Evolutionary conservation across 2,797 vertebrate genomes (phyloP), one percentile per base, ranked within the genome.

Genomic region (Molossus alvarezi): DNA sequence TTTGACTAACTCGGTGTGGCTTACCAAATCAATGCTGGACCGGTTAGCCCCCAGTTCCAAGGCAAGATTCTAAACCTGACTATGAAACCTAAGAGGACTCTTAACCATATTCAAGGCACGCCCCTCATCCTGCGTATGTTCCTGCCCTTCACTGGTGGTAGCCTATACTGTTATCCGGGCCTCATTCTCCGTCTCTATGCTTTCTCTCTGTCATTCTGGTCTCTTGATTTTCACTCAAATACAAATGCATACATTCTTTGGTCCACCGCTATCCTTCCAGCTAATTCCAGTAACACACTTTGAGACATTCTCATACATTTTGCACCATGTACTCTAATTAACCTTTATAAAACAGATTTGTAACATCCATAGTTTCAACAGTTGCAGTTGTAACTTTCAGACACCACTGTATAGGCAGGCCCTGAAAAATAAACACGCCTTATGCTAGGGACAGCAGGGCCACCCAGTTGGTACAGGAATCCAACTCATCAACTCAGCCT

Each of bases 11-110:
- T 37, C 11, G 5, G 3, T 23, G 21, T 12, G 37, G 21, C 3
- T 88, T 76, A 92, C 72, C 41, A 93, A 37, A 80, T 33, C 58
- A 83, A 14, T 71, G 69, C 21, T n/a, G 64, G n/a, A 76, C 25
- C 60, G 17, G 2, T 65, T 65, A 13, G 4, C 7, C 2, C 69
- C 75, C 15, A 81, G 20, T 57, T 55, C 51, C 27, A 0, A 18
- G 5, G 3, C 21, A 90, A 60, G n/a, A 60, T 4, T 20, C 37
- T 21, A 81, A 80, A 55, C 0, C 45, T 33, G 62, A 23, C 9
- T 5, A 23, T 29, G 1, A 81, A 88, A 51, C 6, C 58, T 65
- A 55, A 55, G 2, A 75, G 20, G 64, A 37, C 0, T 29, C 4
- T 9, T 69, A 20, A 8, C 6, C 13, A 3, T 21, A 37, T 62